Evolutionary conservation across 2,113 vertebrate species (phyloP), one percentile per base, ranked within the genome.

Genomic region (Otolemur garnettii): DNA sequence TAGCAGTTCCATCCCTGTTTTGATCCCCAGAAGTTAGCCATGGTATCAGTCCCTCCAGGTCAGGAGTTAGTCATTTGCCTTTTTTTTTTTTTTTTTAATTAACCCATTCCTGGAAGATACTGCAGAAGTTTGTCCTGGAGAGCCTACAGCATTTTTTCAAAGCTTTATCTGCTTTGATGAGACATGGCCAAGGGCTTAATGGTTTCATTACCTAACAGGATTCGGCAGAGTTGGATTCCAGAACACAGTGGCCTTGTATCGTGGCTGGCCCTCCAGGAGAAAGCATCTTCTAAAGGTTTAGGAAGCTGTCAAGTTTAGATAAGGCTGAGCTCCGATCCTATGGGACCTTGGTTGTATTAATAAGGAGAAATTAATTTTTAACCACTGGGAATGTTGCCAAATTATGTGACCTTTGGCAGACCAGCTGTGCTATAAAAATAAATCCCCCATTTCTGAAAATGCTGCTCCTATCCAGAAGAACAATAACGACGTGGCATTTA

Each of bases 311-410:
- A 97, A 98, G 98, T 98, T 98, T 98, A 99, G 98, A 99, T 99
- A 99, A 99, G 98, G 97, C 98, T 98, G 98, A 98, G 98, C 98
- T 98, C 98, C 94, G 87, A 98, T 98, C 98, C 98, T 98, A 93
- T 98, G 98, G 98, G 98, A 98, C 97, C 97, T 97, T 97, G 87
- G 97, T 98, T 98, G 98, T 98, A 98, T 98, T 98, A 99, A 99
- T 99, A 99, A 98, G 98, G 98, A 99, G 98, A 99, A 99, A 99
- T 98, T 99, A 99, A 98, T 99, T 99, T 99, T 99, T 99, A 99
- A 99, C 98, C 98, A 97, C 98, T 98, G 98, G 98, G 98, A 98
- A 97, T 81, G 33, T 98, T 98, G 99, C 99, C 98, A 99, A 99
- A 99, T 98, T 98, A 98, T 98, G 97, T 98, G 98, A 99, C 99